These are phyloP conservation scores for Drosophila neonasuta DNA, from an alignment of 2,888 invertebrate species.

Conservation along the genomic window DNA sequence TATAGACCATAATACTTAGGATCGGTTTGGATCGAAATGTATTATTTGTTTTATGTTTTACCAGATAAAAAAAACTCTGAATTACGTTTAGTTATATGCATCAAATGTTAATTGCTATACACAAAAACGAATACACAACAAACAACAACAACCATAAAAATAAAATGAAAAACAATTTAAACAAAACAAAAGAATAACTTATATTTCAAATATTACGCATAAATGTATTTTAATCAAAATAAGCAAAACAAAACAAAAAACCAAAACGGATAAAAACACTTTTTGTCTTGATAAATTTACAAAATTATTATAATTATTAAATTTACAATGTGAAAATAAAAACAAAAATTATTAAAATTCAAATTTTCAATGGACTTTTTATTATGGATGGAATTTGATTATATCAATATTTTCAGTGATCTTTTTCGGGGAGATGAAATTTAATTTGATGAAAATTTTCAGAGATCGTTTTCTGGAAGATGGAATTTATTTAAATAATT, in stretches of 20 bases:
- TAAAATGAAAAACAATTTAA: constrained; percentile 50
- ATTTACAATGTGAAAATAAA: constrained; percentile 79
- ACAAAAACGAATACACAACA: constrained; percentile 46
- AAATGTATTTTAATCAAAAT: constrained; percentile 81
- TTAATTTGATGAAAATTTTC: too few species aligned
- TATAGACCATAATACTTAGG: constrained; percentile 34
- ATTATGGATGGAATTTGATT: neutral
- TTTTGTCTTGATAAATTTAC: constrained; percentile 82
- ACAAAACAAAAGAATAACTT: constrained; percentile 69
- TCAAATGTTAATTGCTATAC: constrained; percentile 73
- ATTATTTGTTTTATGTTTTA: constrained; percentile 60
- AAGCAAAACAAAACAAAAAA: constrained; percentile 45
- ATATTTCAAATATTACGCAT: constrained; percentile 80
- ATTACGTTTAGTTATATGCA: constrained; percentile 54
- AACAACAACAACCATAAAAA: constrained; percentile 39
- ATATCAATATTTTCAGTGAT: too few species aligned
- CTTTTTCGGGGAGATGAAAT: neutral
- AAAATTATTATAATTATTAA: constrained; percentile 81
- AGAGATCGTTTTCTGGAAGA: too few species aligned
- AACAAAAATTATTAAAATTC: constrained; percentile 79
- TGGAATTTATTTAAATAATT: too few species aligned
- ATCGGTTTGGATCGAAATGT: constrained; percentile 36
- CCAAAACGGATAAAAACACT: constrained; percentile 65
- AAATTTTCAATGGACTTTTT: constrained; percentile 29
- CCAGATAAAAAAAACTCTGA: constrained; percentile 1